Percentiles rank a stretch among this genome's conserved stretches.
These are phyloP conservation scores for Hipposideros larvatus DNA, from an alignment of 2,797 vertebrate genomes.

Conservation along the genomic window DNA sequence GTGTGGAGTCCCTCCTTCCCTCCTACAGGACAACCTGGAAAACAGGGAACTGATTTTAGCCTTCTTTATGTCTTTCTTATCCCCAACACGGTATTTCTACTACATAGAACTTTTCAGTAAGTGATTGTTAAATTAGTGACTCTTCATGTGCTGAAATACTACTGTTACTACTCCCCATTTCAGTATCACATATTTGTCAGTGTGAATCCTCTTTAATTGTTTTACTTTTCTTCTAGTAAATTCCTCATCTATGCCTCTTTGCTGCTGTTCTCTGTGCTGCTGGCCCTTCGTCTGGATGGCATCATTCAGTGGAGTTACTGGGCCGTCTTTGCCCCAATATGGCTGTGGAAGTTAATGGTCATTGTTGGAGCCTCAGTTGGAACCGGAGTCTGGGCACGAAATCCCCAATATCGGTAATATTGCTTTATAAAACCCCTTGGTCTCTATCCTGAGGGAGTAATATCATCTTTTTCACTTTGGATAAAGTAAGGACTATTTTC, in stretches of 20 bases:
- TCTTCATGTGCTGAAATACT: too few species aligned
- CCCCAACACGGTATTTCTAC: too few species aligned
- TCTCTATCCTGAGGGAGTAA: not conserved
- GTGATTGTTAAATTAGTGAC: too few species aligned
- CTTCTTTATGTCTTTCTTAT: too few species aligned
- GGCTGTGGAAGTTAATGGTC: constrained; percentile 99
- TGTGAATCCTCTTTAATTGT: constrained; percentile 59
- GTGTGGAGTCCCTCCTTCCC: too few species aligned
- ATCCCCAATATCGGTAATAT: constrained; percentile 97
- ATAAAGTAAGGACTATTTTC: constrained; percentile 39
- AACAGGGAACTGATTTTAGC: too few species aligned
- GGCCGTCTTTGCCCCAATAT: constrained; percentile 98
- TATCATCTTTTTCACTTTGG: constrained; percentile 47
- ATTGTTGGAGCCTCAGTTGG: constrained; percentile 97
- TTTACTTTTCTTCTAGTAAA: constrained; percentile 91
- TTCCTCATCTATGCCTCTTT: constrained; percentile 99
- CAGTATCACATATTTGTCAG: constrained; percentile 39
- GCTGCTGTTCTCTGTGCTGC: constrained; percentile 97
- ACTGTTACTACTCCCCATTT: not conserved
- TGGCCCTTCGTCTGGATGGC: constrained; percentile 95
- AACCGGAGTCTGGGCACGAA: constrained; percentile 98
- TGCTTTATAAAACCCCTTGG: constrained; percentile 39
- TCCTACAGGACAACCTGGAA: too few species aligned
- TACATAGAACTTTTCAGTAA: too few species aligned
- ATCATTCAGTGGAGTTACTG: constrained; percentile 99